Percentiles rank a stretch among this genome's conserved stretches.
phyloP scores from a whole-genome alignment of 2,797 vertebrate genomes.

The Pseudochirops cupreus region DNA sequence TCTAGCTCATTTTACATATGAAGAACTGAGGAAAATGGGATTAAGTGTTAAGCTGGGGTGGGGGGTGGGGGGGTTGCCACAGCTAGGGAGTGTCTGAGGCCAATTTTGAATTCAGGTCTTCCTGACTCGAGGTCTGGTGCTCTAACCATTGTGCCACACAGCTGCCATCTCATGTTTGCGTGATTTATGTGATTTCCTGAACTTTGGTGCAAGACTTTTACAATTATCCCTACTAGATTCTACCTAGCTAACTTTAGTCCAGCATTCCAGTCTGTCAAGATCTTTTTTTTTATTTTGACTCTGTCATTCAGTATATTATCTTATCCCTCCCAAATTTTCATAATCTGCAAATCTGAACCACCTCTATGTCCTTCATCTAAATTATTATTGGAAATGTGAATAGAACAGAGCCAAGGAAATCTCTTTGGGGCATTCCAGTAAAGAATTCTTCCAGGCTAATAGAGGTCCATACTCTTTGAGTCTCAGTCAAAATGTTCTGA shows the following conservation, averaged over 20 bases:
- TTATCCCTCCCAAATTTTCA: not conserved
- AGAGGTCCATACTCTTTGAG: not conserved
- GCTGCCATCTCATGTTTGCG: not conserved
- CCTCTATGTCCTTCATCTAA: not conserved
- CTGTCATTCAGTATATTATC: too few relatives aligned
- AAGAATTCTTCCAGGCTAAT: not conserved
- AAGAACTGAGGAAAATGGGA: too few relatives aligned
- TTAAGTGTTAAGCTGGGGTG: too few relatives aligned
- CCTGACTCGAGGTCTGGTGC: too few relatives aligned
- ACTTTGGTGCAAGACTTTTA: not conserved
- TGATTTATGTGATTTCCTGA: not conserved
- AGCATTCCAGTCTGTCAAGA: not conserved
- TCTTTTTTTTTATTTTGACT: too few relatives aligned
- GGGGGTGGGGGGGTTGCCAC: too few relatives aligned
- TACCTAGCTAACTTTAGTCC: not conserved
- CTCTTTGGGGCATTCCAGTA: not conserved
- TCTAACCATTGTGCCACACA: too few relatives aligned
- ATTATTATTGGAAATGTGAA: not conserved
- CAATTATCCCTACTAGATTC: not conserved
- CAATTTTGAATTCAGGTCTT: too few relatives aligned
- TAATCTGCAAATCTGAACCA: not conserved
- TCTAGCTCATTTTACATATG: too few relatives aligned
- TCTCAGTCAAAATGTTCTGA: not conserved
- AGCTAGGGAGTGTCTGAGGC: too few relatives aligned
- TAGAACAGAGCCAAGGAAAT: not conserved